Conservation (phyloP, 2,888 invertebrate genomes). For the Dynastes hyllus region DNA sequence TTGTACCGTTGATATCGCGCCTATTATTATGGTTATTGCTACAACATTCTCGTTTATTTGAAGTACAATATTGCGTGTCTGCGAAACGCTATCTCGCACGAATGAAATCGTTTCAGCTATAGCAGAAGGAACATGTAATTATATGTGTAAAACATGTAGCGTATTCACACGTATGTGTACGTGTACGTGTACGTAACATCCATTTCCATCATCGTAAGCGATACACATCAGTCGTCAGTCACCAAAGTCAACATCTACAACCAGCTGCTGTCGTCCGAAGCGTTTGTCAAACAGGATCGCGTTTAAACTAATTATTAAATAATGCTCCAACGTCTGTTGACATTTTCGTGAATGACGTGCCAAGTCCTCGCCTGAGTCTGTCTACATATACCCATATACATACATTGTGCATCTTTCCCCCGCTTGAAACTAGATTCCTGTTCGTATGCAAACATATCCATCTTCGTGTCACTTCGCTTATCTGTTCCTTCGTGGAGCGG, state of each 20-base stretch:
- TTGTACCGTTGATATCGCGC: too few species aligned
- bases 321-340: slow-evolving; percentile 8
- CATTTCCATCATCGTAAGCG: neutral
- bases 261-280: slow-evolving; percentile 2
- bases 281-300: slow-evolving; percentile 2
- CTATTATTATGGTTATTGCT: too few species aligned
- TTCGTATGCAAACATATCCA: slow-evolving; percentile 11
- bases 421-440: neutral
- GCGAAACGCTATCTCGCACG: too few species aligned
- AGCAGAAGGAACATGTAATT: too few species aligned
- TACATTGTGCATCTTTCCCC: neutral
- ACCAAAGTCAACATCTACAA: slow-evolving; percentile 6
- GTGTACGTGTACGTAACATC: too few species aligned
- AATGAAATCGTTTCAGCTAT: too few species aligned
- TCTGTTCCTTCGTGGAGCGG: slow-evolving; percentile 6
- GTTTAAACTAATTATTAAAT: slow-evolving; percentile 18
- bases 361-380: neutral
- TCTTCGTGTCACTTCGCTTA: slow-evolving; percentile 16
- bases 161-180: too few species aligned
- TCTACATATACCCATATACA: neutral
- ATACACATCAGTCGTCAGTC: slow-evolving; percentile 2
- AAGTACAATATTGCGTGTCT: too few species aligned
- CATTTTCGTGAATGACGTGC: slow-evolving; percentile 6
- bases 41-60: too few species aligned
- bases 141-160: too few species aligned